phyloP scores from a whole-genome alignment of 2,797 vertebrate species.

The Cercopithecus hamlyni region DNA sequence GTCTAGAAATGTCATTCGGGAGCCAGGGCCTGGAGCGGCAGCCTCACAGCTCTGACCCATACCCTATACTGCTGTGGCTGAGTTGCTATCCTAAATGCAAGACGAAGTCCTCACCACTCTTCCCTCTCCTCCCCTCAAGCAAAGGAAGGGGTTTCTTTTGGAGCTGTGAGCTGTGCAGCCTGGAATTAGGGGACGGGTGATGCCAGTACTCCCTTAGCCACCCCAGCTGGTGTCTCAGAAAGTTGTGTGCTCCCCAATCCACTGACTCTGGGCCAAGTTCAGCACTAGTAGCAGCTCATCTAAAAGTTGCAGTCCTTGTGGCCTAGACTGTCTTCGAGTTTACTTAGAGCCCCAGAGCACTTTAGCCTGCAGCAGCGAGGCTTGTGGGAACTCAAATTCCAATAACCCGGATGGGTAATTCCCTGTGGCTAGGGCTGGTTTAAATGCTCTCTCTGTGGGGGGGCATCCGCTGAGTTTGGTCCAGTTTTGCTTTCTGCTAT shows the following conservation, averaged over 20 bases:
- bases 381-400: neutral
- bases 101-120: neutral
- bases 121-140: neutral
- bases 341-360: neutral
- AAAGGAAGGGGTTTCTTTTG: neutral
- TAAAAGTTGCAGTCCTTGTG: neutral
- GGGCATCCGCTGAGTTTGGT: neutral
- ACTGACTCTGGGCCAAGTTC: neutral
- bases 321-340: neutral
- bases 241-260: neutral
- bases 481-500: neutral
- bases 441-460: neutral
- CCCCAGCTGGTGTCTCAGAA: neutral
- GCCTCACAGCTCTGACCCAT: neutral
- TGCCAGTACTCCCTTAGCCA: neutral
- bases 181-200: neutral
- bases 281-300: neutral
- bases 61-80: neutral
- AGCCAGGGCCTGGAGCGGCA: neutral
- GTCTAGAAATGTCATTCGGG: neutral
- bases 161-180: neutral
- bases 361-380: neutral
- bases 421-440: neutral
- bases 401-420: neutral
- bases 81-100: neutral